Evolutionary conservation across 2,888 invertebrate genomes (phyloP).

Genomic region (Philaethria dido): DNA sequence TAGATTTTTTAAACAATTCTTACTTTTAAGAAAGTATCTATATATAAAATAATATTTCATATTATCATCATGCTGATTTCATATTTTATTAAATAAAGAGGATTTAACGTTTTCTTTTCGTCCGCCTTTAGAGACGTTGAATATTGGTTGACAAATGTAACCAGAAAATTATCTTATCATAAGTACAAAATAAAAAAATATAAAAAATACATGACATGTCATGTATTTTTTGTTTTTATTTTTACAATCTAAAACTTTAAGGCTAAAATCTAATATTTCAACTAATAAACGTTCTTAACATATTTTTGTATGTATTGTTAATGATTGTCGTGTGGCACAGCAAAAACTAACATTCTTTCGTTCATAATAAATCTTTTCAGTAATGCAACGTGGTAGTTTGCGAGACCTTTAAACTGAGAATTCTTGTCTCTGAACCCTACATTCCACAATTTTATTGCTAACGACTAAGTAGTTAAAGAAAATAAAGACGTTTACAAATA

Average conservation of each 20-base stretch:
- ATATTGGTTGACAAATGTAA: too few relatives aligned
- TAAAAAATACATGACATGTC: too few relatives aligned
- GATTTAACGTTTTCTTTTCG: too few relatives aligned
- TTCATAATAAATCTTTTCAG: constrained; percentile 69
- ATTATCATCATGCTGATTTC: too few relatives aligned
- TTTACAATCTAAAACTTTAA: not conserved
- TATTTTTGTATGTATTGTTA: constrained; percentile 49
- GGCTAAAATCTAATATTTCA: not conserved
- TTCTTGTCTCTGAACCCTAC: constrained; percentile 62
- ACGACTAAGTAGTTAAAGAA: constrained; percentile 28
- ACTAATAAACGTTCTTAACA: not conserved
- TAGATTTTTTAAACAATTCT: too few relatives aligned
- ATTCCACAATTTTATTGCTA: constrained; percentile 43
- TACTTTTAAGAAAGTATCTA: too few relatives aligned
- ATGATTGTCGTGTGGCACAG: constrained; percentile 72
- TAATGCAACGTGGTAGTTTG: constrained; percentile 55
- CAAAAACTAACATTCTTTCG: constrained; percentile 69
- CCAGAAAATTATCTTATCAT: too few relatives aligned
- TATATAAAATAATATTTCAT: too few relatives aligned
- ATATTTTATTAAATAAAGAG: too few relatives aligned
- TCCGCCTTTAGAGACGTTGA: too few relatives aligned
- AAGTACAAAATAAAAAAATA: too few relatives aligned
- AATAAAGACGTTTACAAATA: not conserved
- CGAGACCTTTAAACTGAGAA: constrained; percentile 73
- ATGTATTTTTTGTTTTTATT: too few relatives aligned